These are phyloP conservation scores for Catalaphyllia jardinei DNA, from an alignment of 64 coral and sea anemone species.

Conservation along the genomic window DNA sequence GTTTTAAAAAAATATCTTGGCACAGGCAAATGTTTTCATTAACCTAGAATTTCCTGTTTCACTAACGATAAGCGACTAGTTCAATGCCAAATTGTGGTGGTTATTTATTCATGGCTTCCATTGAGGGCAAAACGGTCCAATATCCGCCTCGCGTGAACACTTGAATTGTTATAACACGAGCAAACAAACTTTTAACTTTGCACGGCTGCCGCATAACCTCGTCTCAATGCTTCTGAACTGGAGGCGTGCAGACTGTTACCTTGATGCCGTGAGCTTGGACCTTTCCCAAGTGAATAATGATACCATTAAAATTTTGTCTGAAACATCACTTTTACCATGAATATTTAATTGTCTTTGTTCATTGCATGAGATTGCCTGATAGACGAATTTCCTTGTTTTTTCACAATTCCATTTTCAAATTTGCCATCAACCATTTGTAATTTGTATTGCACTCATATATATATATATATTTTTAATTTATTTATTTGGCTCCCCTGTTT, in stretches of 20 bases:
- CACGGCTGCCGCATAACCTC: neutral
- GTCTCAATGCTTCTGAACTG: neutral
- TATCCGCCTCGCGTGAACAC: conserved; percentile 42
- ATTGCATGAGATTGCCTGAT: conserved; percentile 31
- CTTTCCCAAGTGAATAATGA: conserved; percentile 15
- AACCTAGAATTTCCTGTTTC: conserved; percentile 46
- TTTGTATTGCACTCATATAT: neutral
- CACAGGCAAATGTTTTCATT: conserved; percentile 40
- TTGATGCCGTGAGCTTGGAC: neutral
- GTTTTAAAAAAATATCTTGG: conserved; percentile 36
- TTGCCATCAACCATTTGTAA: neutral
- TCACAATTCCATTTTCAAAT: neutral
- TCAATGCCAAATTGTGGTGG: conserved; percentile 38
- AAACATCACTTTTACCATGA: conserved; percentile 35
- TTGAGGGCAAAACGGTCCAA: conserved; percentile 30
- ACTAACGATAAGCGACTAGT: conserved; percentile 12
- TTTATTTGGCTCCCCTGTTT: neutral
- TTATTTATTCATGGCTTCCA: conserved; percentile 40
- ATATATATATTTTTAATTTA: neutral
- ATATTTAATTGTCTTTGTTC: conserved; percentile 50
- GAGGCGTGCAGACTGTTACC: neutral
- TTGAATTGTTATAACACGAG: conserved; percentile 14
- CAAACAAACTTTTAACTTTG: conserved; percentile 3
- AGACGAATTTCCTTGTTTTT: neutral
- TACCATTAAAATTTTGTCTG: conserved; percentile 36